These are phyloP conservation scores for Digitonthophagus gazella DNA, from an alignment of 2,888 invertebrate genomes.

Conservation along the genomic window DNA sequence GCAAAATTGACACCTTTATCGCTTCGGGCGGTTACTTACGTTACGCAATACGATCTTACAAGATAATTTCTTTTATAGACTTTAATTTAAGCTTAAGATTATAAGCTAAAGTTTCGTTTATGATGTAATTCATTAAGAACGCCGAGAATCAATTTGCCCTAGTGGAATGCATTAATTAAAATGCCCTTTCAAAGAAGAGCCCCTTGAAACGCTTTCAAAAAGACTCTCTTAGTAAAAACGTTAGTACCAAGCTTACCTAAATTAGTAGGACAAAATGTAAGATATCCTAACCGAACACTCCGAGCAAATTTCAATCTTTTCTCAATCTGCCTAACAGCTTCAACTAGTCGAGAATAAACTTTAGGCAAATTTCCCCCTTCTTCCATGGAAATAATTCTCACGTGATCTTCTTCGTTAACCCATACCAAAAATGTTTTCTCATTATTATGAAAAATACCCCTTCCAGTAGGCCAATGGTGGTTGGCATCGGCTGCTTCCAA, in stretches of 20 bases:
- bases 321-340: constrained; percentile 56
- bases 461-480: constrained; percentile 82
- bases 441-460: constrained; percentile 95
- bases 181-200: neutral
- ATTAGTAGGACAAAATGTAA: constrained; percentile 74
- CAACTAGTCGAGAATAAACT: constrained; percentile 59
- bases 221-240: too few species aligned
- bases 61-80: neutral
- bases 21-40: neutral
- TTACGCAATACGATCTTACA: neutral
- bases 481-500: constrained; percentile 71
- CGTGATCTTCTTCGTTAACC: constrained; percentile 97
- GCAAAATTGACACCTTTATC: neutral
- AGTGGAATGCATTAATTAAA: neutral
- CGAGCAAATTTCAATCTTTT: constrained; percentile 56
- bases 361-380: constrained; percentile 86
- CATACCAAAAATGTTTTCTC: constrained; percentile 94
- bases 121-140: neutral
- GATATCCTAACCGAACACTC: constrained; percentile 62
- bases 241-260: constrained; percentile 59
- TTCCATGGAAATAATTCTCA: constrained; percentile 96
- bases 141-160: neutral
- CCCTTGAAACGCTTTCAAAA: neutral
- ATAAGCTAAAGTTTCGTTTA: too few species aligned
- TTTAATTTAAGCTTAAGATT: too few species aligned